These are phyloP conservation scores for Rhinella marina DNA, from an alignment of 2,797 vertebrate genomes.

Conservation along the genomic window DNA sequence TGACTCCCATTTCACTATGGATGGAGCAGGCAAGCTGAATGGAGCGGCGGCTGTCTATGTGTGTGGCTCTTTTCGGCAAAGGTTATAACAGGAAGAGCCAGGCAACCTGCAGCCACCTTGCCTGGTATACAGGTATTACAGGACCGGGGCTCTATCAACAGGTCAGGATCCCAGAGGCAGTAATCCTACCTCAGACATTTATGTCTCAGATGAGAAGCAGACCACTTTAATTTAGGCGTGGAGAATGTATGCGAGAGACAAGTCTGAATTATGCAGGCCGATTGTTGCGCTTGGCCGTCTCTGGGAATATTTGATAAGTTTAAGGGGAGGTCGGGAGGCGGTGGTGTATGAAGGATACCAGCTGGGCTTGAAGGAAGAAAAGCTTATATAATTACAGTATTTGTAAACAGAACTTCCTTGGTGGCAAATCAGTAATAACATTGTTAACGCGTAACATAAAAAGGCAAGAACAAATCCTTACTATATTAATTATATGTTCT, in stretches of 20 bases:
- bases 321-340: slow-evolving; percentile 72
- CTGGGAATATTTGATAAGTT: slow-evolving; percentile 71
- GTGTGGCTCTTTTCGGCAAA: too few species aligned
- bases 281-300: slow-evolving; percentile 62
- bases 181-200: too few species aligned
- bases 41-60: too few species aligned
- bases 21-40: too few species aligned
- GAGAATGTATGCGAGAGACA: background rate
- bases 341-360: slow-evolving; percentile 72
- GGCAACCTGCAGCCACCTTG: too few species aligned
- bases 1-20: too few species aligned
- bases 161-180: too few species aligned
- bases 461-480: background rate
- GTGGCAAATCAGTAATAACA: background rate
- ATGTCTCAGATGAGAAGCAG: background rate
- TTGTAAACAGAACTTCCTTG: background rate
- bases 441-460: background rate
- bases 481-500: background rate
- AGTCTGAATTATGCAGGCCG: background rate
- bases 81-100: too few species aligned
- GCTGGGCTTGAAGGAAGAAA: slow-evolving; percentile 77
- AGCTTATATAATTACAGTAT: slow-evolving; percentile 49
- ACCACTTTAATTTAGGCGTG: background rate
- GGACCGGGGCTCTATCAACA: too few species aligned
- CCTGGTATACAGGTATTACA: too few species aligned